Evolutionary conservation across 30 jellyfish, hydroid and myxozoan species (phyloP).

Genomic region (Sanderia malayensis): DNA sequence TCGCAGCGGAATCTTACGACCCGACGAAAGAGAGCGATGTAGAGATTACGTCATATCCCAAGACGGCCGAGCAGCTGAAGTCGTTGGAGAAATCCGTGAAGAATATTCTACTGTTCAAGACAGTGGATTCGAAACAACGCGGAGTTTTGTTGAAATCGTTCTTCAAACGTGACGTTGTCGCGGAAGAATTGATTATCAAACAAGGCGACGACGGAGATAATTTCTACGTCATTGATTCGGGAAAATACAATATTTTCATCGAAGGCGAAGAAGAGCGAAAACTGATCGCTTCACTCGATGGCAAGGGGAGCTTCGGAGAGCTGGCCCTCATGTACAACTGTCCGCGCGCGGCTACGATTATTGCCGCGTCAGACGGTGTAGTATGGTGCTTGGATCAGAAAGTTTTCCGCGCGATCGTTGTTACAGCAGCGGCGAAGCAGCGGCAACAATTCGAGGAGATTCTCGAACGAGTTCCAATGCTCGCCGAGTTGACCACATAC

Average conservation of each 20-base stretch:
- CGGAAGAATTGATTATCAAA: slow-evolving; percentile 64
- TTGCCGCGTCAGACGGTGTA: slow-evolving; percentile 79
- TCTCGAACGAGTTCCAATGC: slow-evolving; percentile 79
- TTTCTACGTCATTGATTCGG: slow-evolving; percentile 88
- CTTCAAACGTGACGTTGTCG: slow-evolving; percentile 72
- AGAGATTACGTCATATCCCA: slow-evolving; percentile 68
- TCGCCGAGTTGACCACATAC: slow-evolving; percentile 71
- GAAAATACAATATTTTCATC: slow-evolving; percentile 71
- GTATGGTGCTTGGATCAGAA: slow-evolving; percentile 97
- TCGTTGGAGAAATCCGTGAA: slow-evolving; percentile 81
- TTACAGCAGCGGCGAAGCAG: slow-evolving; percentile 88
- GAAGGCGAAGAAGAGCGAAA: slow-evolving; percentile 54
- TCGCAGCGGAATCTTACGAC: slow-evolving; percentile 99
- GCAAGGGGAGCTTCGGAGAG: slow-evolving; percentile 96
- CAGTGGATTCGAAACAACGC: slow-evolving; percentile 73
- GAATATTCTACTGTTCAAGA: slow-evolving; percentile 75
- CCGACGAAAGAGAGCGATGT: slow-evolving; percentile 81
- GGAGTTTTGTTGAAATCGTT: slow-evolving; percentile 75
- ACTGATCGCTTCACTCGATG: slow-evolving; percentile 79
- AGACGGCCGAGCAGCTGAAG: slow-evolving; percentile 76
- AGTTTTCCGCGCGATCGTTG: slow-evolving; percentile 82
- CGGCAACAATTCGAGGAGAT: slow-evolving; percentile 83
- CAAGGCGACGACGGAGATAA: slow-evolving; percentile 99
- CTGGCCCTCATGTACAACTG: slow-evolving; percentile 91
- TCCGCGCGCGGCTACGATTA: slow-evolving; percentile 96